Evolutionary conservation across 2,888 invertebrate genomes (phyloP).

Genomic region (Orchestes rusci): DNA sequence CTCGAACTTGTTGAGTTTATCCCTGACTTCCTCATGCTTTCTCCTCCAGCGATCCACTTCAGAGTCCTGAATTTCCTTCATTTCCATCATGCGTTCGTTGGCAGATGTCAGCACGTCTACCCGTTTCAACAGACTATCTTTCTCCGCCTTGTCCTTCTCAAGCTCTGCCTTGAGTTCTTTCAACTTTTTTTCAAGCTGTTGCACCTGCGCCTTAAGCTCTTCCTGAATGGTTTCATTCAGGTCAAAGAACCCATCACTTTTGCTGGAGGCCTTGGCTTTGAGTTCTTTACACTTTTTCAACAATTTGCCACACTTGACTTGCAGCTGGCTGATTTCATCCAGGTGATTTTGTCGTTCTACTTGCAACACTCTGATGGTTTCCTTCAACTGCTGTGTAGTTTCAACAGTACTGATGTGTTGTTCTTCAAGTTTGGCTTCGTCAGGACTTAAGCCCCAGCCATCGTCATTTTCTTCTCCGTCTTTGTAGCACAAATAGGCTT

Average conservation of each 20-base stretch:
- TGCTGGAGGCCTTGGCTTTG: conserved; percentile 48
- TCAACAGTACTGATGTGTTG: conserved; percentile 40
- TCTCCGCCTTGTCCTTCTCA: conserved; percentile 58
- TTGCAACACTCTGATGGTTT: conserved; percentile 53
- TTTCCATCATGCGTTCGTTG: conserved; percentile 69
- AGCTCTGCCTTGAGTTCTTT: conserved; percentile 53
- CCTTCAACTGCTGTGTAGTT: conserved; percentile 45
- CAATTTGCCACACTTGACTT: conserved; percentile 68
- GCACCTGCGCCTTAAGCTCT: conserved; percentile 65
- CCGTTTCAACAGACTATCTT: conserved; percentile 59
- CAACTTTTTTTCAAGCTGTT: conserved; percentile 57
- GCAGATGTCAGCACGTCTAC: conserved; percentile 67
- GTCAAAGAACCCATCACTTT: conserved; percentile 47
- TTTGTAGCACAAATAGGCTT: conserved; percentile 37
- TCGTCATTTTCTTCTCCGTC: conserved; percentile 47
- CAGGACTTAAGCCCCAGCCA: conserved; percentile 55
- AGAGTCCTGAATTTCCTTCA: conserved; percentile 74
- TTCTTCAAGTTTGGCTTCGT: conserved; percentile 48
- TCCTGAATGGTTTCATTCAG: conserved; percentile 74
- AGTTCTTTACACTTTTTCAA: conserved; percentile 79
- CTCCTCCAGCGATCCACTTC: conserved; percentile 67
- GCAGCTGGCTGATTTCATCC: conserved; percentile 56
- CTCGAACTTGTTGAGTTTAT: conserved; percentile 55
- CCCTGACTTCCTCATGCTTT: conserved; percentile 61
- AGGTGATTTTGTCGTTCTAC: conserved; percentile 51